Percentiles rank a stretch among this genome's conserved stretches.
Evolutionary conservation across 30 jellyfish, hydroid and myxozoan genomes (phyloP).

Genomic region (Aurelia aurita): DNA sequence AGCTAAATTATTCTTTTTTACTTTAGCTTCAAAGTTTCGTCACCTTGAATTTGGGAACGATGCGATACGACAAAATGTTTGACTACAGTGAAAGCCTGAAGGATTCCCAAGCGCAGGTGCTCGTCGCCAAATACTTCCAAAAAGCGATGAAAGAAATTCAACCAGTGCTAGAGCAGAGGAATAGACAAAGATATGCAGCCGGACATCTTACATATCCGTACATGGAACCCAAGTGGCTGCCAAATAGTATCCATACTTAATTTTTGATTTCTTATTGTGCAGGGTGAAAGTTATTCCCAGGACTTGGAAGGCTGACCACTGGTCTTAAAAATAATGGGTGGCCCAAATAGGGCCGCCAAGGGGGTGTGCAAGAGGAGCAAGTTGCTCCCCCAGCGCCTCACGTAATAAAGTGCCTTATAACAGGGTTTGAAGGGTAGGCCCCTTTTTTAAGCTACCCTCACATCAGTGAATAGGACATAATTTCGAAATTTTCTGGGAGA

Average conservation of each 20-base stretch:
- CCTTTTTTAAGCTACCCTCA: too few relatives aligned
- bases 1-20: neutral
- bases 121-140: slow-evolving; percentile 43
- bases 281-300: too few relatives aligned
- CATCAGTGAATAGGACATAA: too few relatives aligned
- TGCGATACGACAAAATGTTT: slow-evolving; percentile 80
- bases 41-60: slow-evolving; percentile 71
- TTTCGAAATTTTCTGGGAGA: too few relatives aligned
- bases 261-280: too few relatives aligned
- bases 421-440: too few relatives aligned
- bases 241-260: slow-evolving; percentile 90
- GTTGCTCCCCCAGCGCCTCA: too few relatives aligned
- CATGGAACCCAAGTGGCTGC: slow-evolving; percentile 89
- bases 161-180: slow-evolving; percentile 56
- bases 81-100: slow-evolving; percentile 70
- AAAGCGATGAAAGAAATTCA: slow-evolving; percentile 72
- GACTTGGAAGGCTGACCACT: too few relatives aligned
- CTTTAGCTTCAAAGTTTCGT: slow-evolving; percentile 78
- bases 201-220: slow-evolving; percentile 89
- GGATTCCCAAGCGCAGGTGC: slow-evolving; percentile 52
- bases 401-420: too few relatives aligned
- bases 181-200: slow-evolving; percentile 42
- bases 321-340: too few relatives aligned
- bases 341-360: too few relatives aligned
- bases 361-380: too few relatives aligned